phyloP scores from a whole-genome alignment of 2,113 vertebrate species.

The Fukomys damarensis region DNA sequence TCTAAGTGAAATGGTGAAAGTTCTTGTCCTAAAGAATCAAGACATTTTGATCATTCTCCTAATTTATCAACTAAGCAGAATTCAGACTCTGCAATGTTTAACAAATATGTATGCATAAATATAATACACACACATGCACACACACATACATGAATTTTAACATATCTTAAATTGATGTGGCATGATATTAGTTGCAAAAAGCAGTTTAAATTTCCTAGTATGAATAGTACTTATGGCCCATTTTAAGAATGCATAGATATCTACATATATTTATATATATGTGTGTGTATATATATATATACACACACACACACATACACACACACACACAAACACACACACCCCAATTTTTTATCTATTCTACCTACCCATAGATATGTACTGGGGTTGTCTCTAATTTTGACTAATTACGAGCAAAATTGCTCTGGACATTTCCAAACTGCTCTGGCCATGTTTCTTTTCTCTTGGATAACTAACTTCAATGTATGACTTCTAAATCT shows the following conservation, averaged over 20 bases:
- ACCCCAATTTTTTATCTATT: neutral
- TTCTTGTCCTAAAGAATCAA: no score
- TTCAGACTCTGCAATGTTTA: constrained; percentile 44
- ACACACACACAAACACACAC: no score
- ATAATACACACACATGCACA: neutral
- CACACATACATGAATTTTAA: no score
- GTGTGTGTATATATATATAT: neutral
- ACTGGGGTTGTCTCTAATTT: neutral
- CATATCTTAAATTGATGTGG: constrained; percentile 64
- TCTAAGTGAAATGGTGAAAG: no score
- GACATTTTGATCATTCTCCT: constrained; percentile 31
- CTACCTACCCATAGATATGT: neutral
- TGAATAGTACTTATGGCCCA: constrained; percentile 68
- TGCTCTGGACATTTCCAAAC: neutral
- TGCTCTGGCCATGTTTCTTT: neutral
- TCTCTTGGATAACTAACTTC: neutral
- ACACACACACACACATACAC: no score
- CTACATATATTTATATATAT: constrained; percentile 42
- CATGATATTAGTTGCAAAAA: neutral
- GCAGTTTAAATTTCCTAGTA: constrained; percentile 59
- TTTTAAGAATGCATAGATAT: constrained; percentile 78
- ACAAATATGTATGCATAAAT: neutral
- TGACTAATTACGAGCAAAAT: neutral
- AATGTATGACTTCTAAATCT: neutral
- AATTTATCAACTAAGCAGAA: constrained; percentile 26